Conservation (phyloP, 2,888 invertebrate species). For the Folsomia candida region DNA sequence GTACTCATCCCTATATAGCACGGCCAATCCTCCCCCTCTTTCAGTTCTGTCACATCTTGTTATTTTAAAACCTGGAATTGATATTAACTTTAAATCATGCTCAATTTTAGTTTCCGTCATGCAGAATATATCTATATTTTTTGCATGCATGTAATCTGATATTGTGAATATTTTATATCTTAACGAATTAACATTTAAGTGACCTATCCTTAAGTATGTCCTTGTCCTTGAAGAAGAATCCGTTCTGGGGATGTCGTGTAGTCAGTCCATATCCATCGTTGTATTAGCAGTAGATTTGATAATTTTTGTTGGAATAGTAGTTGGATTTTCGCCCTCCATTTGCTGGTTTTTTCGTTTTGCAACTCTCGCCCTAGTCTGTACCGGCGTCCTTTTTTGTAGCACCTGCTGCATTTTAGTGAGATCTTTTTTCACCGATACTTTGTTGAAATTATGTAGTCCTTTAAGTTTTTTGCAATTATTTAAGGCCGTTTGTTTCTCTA, state of each 20-base stretch:
- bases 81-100: background rate
- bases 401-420: conserved; percentile 4
- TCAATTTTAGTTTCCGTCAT: background rate
- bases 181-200: background rate
- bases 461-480: background rate
- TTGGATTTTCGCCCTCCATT: too few species aligned
- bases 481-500: background rate
- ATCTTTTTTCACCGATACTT: background rate
- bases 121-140: background rate
- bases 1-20: background rate
- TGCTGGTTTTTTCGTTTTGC: background rate
- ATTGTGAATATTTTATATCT: background rate
- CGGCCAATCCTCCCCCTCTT: too few species aligned
- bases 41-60: background rate
- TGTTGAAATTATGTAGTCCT: background rate
- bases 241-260: background rate
- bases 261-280: background rate
- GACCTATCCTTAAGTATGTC: too few species aligned
- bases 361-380: background rate
- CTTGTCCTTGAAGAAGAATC: background rate
- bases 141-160: background rate
- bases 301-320: too few species aligned
- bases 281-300: background rate
- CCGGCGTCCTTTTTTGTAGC: background rate
- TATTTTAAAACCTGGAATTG: background rate